Conservation (phyloP, 1,140 invertebrate species). For the Drosophila watanabei region DNA sequence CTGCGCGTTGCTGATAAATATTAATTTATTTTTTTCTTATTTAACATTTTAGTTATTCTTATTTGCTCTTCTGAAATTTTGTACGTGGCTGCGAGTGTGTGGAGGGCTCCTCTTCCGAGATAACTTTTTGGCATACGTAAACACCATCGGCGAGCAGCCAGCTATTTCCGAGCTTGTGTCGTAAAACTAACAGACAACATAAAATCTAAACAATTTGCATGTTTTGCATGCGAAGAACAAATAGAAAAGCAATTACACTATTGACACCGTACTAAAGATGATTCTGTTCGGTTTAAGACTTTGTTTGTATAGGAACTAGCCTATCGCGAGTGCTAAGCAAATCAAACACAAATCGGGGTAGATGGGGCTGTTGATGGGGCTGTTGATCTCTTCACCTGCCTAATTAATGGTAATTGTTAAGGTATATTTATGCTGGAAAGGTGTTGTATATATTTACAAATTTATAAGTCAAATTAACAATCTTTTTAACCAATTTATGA, state of each 20-base stretch:
- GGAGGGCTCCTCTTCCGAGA: background rate
- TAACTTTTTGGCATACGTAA: constrained; percentile 21
- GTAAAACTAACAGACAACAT: constrained; percentile 42
- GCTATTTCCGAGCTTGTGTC: constrained; percentile 28
- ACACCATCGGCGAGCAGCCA: constrained; percentile 3
- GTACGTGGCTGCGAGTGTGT: constrained; percentile 17
- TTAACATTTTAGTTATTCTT: constrained; percentile 16
- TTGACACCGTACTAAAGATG: constrained; percentile 20
- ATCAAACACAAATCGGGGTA: background rate
- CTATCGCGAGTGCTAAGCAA: background rate
- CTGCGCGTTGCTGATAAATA: constrained; percentile 47
- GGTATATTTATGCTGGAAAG: background rate
- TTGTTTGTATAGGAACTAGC: constrained; percentile 6
- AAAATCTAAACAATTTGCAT: constrained; percentile 6
- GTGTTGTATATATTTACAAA: background rate
- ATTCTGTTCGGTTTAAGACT: background rate
- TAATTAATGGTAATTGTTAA: constrained; percentile 14
- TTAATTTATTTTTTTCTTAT: constrained; percentile 25
- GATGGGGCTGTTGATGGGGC: background rate
- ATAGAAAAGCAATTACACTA: constrained; percentile 47
- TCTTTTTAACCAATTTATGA: background rate
- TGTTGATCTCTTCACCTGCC: constrained; percentile 4
- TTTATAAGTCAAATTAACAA: background rate
- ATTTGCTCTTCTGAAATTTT: constrained; percentile 15
- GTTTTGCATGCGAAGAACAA: constrained; percentile 6